phyloP scores from a whole-genome alignment of 2,113 vertebrate genomes.

The Ameiurus melas region DNA sequence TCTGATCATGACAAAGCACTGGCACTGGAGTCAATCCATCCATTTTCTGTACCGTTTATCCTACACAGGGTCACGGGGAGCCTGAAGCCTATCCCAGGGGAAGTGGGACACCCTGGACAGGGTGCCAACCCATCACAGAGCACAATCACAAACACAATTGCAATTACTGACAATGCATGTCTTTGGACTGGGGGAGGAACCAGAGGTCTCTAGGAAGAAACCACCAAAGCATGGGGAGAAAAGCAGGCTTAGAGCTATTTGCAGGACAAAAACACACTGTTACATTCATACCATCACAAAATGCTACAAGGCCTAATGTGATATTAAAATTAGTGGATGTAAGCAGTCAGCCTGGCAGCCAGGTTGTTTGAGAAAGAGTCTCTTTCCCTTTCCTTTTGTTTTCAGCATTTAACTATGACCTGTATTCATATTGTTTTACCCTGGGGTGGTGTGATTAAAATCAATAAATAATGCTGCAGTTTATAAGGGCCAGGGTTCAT shows the following conservation, averaged over 20 bases:
- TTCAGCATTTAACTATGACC: not conserved
- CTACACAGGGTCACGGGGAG: too few relatives aligned
- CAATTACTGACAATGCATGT: too few relatives aligned
- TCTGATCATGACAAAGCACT: not conserved
- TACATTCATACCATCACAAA: not conserved
- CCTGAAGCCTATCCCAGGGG: too few relatives aligned
- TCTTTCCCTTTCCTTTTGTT: not conserved
- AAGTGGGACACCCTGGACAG: too few relatives aligned
- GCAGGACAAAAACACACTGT: not conserved
- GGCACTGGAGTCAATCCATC: not conserved
- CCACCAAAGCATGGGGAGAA: too few relatives aligned
- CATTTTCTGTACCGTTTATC: too few relatives aligned
- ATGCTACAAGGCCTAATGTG: not conserved
- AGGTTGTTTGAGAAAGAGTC: not conserved
- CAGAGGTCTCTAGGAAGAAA: too few relatives aligned
- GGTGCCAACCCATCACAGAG: too few relatives aligned
- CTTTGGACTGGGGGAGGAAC: too few relatives aligned
- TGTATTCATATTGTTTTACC: not conserved
- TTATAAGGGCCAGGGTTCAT: conserved; percentile 22
- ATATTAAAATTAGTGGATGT: not conserved
- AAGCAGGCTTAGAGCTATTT: not conserved
- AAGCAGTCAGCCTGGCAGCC: not conserved
- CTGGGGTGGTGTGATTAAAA: not conserved
- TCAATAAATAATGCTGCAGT: conserved; percentile 43
- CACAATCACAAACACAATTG: too few relatives aligned